Base-by-base conservation (phyloP, 2,113 vertebrate species). In the Osmerus eperlanus region DNA sequence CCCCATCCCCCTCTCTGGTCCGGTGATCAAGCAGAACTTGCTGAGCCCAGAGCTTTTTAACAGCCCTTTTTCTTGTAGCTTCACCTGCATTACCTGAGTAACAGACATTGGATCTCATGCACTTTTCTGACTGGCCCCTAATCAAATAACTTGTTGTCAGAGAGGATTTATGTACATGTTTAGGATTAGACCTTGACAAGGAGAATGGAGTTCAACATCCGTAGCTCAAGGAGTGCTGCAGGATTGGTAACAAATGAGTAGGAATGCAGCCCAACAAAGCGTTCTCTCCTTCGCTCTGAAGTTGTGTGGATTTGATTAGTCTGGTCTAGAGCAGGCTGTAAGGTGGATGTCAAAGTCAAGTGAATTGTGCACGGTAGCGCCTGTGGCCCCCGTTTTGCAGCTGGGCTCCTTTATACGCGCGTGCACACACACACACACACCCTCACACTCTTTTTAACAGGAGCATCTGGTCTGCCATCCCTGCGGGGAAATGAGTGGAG, bases 391-490 rank as follows among this genome's bases (percentile, higher is more conserved):
- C 2, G 41, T 51, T 55, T 68, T 68, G 66, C 23, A 54, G 52
- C 21, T 28, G 53, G 4, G 13, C 13, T 8, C 21, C 11, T 25
- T 5, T 23, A 67, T 51, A 67, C n/a, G 14, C 7, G 21, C 51
- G 21, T 59, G 47, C 68, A 70, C 68, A 60, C 25, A 29, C 25
- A 69, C 29, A 54, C 47, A 67, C 51, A 53, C 51, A 53, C 65
- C 25, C 47, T n/a, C 65, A 67, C 21, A 67, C 25, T 14, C 15
- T 41, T 23, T 62, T 9, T 52, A 47, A 63, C 15, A 63, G 23
- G 52, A 32, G 59, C 70, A 54, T 71, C 59, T 64, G 58, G 41
- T 62, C 59, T 52, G 25, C 53, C 16, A 63, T 25, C 52, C 70
- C 60, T 54, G 14, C 28, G 47, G 65, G 51, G 51, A 29, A 51